phyloP scores from a whole-genome alignment of 2,797 vertebrate species.

The Notolabrus celidotus region DNA sequence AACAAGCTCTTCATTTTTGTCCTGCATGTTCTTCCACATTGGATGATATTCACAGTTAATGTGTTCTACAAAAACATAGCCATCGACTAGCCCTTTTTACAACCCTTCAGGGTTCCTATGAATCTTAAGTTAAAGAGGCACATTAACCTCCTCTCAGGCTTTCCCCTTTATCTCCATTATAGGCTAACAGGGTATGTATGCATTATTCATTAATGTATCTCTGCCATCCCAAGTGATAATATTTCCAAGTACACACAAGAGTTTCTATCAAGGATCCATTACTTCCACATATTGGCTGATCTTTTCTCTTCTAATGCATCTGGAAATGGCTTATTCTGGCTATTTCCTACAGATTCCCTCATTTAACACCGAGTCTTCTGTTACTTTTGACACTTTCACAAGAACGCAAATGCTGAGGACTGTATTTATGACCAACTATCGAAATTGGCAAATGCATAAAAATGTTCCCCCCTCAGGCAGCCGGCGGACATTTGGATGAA shows the following conservation, averaged over 20 bases:
- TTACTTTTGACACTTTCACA: conserved; percentile 56
- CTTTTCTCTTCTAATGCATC: conserved; percentile 42
- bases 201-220: conserved; percentile 73
- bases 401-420: conserved; percentile 53
- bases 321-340: conserved; percentile 68
- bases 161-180: conserved; percentile 70
- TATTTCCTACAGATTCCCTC: conserved; percentile 43
- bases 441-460: conserved; percentile 63
- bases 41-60: conserved; percentile 63
- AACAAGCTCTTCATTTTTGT: conserved; percentile 33
- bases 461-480: conserved; percentile 34
- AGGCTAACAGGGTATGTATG: conserved; percentile 67
- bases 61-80: conserved; percentile 66
- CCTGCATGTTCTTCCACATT: conserved; percentile 34
- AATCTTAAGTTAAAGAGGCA: conserved; percentile 75
- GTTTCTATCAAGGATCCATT: conserved; percentile 56
- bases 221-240: conserved; percentile 57
- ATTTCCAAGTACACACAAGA: conserved; percentile 50
- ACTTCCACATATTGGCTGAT: conserved; percentile 36
- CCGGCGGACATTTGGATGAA: conserved; percentile 71
- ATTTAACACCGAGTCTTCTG: conserved; percentile 51
- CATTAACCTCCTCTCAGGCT: conserved; percentile 72
- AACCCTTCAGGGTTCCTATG: conserved; percentile 65
- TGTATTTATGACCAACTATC: conserved; percentile 64
- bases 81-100: conserved; percentile 73